A percentile compares a stretch with the other conserved stretches of the same genome.
phyloP scores from a whole-genome alignment of 2,888 invertebrate genomes.

The Cancer borealis region DNA sequence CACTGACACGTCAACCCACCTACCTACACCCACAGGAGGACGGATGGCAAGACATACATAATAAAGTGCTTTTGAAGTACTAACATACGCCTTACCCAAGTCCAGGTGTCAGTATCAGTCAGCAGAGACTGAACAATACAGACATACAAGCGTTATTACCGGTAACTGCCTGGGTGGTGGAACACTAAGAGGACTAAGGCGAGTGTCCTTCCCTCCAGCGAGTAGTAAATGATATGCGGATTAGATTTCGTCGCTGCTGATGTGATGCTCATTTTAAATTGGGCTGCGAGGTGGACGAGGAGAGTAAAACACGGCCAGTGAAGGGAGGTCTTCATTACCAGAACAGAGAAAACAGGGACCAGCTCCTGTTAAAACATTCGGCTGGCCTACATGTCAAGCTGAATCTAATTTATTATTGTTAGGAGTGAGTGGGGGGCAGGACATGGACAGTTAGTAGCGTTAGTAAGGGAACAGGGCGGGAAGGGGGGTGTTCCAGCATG shows the following conservation, averaged over 20 bases:
- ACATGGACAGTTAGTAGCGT: no score
- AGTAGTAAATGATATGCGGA: no score
- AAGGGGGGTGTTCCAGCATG: not conserved
- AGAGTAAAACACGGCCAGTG: not conserved
- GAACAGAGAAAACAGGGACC: not conserved
- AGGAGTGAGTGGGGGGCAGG: not conserved
- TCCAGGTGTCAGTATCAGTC: no score
- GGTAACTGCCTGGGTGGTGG: not conserved
- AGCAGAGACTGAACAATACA: not conserved
- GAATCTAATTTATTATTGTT: slow-evolving; percentile 7
- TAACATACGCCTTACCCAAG: no score
- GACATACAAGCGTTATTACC: not conserved
- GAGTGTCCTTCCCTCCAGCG: not conserved
- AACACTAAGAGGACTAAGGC: not conserved
- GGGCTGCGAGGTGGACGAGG: not conserved
- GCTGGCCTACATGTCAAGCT: not conserved
- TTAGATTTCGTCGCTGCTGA: no score
- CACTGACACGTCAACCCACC: no score
- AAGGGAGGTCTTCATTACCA: not conserved
- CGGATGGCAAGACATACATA: no score
- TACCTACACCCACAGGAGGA: no score
- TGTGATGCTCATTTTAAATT: no score
- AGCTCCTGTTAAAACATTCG: not conserved
- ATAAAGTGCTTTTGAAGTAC: no score
- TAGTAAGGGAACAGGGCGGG: not conserved